Base-by-base conservation (phyloP, 2,888 invertebrate species). In the Euclidia mi region DNA sequence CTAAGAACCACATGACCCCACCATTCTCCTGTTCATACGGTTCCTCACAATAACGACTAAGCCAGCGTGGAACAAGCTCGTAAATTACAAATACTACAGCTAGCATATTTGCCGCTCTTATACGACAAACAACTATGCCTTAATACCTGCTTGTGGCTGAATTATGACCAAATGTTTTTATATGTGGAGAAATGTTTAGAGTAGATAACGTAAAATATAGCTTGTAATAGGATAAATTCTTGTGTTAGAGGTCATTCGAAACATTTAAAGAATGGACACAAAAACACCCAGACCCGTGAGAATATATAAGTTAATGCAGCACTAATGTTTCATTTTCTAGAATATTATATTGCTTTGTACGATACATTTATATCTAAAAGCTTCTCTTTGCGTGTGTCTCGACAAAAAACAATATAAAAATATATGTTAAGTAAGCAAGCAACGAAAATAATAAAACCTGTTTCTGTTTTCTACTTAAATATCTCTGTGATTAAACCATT, bases 401-500 rank as follows among this genome's bases (percentile, higher is more conserved):
- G 12, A 25, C 12, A 41, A 15, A 20, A 11, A 38, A 38, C n/a
- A 9, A 18, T 7, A 11, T 18, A 25, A 1, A 11, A 40, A 14
- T n/a, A 35, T 47, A 31, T 12, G 32, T 2, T 32, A 12, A n/a
- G 14, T 20, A 42, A 15, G 48, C 32, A 35, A 20, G 12, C 46
- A 40, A 41, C 12, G 12, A 29, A 32, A 67, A 35, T 47, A 53
- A 50, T 53, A 57, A 71, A 66, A 67, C 28, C 48, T 52, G 17
- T 37, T n/a, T 37, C 31, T 14, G 50, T 52, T 53, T 67, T 67
- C 41, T 62, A 55, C 45, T 66, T 17, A 46, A 56, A 55, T 62
- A 35, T 29, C 37, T 37, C 15, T 34, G n/a, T 58, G 52, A 67
- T 56, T 67, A 62, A 71, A 14, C 47, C 20, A 53, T 58, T 58